Evolutionary conservation across 2,888 invertebrate genomes (phyloP), one percentile per base, ranked within the genome.

Genomic region (Cryptocephalus moraei): DNA sequence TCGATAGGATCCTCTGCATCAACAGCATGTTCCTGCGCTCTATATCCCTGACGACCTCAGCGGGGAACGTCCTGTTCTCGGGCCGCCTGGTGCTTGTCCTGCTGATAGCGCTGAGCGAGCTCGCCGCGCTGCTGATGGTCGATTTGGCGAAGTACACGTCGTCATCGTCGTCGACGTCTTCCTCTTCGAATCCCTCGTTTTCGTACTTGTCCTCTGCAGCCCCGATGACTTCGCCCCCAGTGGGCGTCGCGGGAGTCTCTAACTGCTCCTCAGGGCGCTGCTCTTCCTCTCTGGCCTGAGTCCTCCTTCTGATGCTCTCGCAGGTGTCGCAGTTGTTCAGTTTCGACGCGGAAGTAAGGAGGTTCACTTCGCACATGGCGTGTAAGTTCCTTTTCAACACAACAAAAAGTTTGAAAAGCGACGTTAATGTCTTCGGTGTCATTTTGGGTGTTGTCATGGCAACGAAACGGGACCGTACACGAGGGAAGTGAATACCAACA

Each of bases 1-100:
- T 54, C 9, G 52, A 53, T 38, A 61, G 45, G 45, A 63, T 62
- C 50, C 56, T 61, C 11, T 59, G 55, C 53, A 62, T 62, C 38
- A 63, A 47, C 41, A 56, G 53, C 8, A 47, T 47, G 46, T 60
- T 60, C 14, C 49, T 46, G 9, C 53, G 43, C 32, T 57, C 56
- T 36, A 60, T 60, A 22, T 60, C 53, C 14, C 56, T 43, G 9
- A 57, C 36, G 49, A 51, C 46, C 9, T 46, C 40, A n/a, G 51
- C 32, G 2, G 55, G 51, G 42, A 60, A 60, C 9, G 60, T 55
- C 44, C 50, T 54, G 45, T 56, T 55, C 40, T 12, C 12, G 2
- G 13, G 9, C n/a, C 32, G 32, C 9, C 11, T 22, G 32, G 32
- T 4, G 6, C 13, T 13, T 4, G 31, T 22, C 9, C 31, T 13